Evolutionary conservation across 35 echinoderm and acorn worm genomes (phyloP).

Genomic region (Eucidaris tribuloides): DNA sequence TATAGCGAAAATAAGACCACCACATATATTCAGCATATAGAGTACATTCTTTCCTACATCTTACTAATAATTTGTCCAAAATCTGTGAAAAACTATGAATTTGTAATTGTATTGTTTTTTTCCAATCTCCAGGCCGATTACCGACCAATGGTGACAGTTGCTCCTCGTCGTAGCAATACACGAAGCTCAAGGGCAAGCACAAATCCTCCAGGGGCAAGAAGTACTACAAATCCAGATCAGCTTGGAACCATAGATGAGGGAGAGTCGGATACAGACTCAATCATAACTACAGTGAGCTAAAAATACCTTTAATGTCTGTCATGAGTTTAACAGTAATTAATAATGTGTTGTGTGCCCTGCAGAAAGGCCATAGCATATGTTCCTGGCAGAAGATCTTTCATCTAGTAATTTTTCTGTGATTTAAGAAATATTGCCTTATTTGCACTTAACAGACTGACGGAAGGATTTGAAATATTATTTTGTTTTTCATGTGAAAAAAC

Average conservation of each 20-base stretch:
- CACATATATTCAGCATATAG: too few relatives aligned
- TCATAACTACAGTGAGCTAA: not conserved
- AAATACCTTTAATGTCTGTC: not conserved
- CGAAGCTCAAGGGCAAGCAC: not conserved
- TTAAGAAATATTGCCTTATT: not conserved
- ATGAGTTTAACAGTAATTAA: not conserved
- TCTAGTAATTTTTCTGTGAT: not conserved
- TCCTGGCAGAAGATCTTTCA: not conserved
- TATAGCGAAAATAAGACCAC: too few relatives aligned
- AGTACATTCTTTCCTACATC: too few relatives aligned
- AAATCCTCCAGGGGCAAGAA: not conserved
- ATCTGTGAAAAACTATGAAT: too few relatives aligned
- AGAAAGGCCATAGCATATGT: not conserved
- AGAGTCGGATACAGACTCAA: not conserved
- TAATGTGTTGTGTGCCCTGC: not conserved
- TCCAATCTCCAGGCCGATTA: conserved; percentile 43
- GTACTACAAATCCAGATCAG: not conserved
- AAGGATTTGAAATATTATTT: too few relatives aligned
- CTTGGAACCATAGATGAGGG: not conserved
- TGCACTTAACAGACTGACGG: too few relatives aligned
- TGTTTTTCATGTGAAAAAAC: too few relatives aligned
- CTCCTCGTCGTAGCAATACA: not conserved
- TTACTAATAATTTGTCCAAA: too few relatives aligned
- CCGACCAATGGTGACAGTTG: conserved; percentile 37
- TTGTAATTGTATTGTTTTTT: too few relatives aligned